Evolutionary conservation across 2,797 vertebrate genomes (phyloP), one percentile per base, ranked within the genome.

Genomic region (Parambassis ranga): DNA sequence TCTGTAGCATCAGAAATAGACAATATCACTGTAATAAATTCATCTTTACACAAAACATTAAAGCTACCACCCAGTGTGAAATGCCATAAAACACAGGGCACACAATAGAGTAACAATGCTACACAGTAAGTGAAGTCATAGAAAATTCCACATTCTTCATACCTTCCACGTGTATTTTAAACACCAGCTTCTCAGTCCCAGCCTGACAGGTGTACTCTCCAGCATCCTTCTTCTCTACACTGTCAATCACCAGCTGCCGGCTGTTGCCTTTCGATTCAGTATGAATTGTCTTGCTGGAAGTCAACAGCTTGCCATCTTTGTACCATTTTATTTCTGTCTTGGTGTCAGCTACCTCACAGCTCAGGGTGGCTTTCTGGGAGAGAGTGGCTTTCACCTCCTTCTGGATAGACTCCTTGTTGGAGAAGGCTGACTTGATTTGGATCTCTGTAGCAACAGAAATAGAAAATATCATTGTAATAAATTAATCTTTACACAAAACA

Each of bases 251-350:
- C 61, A 94, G 83, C 62, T 65, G 71, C 4, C 92, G 84, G 23
- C 10, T 78, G 59, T 87, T 90, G 18, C 83, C 93, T 10, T 86
- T 88, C 0, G 87, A 77, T 51, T 93, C 94, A 4, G 82, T 3
- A 5, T 42, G 90, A 2, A 92, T 23, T 1, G 76, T 82, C 11
- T 83, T 92, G 71, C 89, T 90, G 15, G 84, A 24, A 2, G 63
- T 87, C 46, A 95, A 52, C 50, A 86, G 84, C 46, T 93, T 93
- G 5, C 92, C 88, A 0, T 94, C 91, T 35, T 92, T 94, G 77
- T 77, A 92, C 93, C 94, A 95, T 24, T 92, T 93, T 46, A 93
- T 93, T 14, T 93, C 87, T 0, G 88, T 89, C 61, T 92, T 92
- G 4, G 46, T 8, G 20, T 94, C 87, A 23, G 87, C 67, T 14